These are phyloP conservation scores for Pteruthius melanotis DNA, from an alignment of 2,113 vertebrate species.

Conservation along the genomic window DNA sequence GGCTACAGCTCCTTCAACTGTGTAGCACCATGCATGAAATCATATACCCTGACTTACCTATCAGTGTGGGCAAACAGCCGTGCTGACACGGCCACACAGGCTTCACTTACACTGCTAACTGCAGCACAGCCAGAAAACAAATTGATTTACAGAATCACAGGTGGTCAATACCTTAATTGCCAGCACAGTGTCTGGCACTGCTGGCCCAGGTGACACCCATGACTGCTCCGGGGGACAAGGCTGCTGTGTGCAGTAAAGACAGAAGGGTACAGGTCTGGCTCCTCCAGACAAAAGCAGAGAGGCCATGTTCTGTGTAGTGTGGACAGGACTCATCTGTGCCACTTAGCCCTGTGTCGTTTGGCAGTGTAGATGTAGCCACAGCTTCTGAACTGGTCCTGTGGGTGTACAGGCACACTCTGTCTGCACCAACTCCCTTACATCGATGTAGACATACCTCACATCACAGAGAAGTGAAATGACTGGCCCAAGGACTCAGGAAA, in stretches of 20 bases:
- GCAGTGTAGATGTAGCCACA: background rate
- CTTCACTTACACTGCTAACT: background rate
- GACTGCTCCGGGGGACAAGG: background rate
- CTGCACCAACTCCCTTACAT: background rate
- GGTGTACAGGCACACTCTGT: background rate
- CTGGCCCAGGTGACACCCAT: background rate
- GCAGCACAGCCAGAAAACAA: constrained; percentile 20
- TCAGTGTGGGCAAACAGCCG: background rate
- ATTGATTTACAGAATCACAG: background rate
- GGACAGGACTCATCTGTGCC: background rate
- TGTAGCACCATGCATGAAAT: background rate
- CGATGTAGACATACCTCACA: background rate
- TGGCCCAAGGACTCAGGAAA: background rate
- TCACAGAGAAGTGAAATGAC: background rate
- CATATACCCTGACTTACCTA: background rate
- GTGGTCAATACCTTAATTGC: background rate
- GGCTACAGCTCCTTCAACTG: background rate
- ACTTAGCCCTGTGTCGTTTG: background rate
- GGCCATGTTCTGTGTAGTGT: background rate
- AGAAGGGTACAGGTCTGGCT: background rate
- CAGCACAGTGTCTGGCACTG: background rate
- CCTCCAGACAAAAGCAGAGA: background rate
- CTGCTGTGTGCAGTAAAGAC: background rate
- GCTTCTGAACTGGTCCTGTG: background rate
- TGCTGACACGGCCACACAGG: background rate